Evolutionary conservation across 2,888 invertebrate species (phyloP), one percentile per base, ranked within the genome.

Genomic region (Ophonus ardosiacus): DNA sequence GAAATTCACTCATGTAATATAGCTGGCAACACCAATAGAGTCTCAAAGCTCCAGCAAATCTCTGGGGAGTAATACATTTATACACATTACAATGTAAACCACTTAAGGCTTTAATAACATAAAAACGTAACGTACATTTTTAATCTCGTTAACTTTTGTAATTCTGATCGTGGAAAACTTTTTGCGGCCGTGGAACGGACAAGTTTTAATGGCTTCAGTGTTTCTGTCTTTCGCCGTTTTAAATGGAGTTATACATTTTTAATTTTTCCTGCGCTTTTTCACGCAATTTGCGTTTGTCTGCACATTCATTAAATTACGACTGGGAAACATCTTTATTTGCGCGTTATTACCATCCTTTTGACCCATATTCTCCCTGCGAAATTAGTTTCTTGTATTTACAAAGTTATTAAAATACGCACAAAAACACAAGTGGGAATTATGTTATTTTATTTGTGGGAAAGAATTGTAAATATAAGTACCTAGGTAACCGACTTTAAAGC

Each of bases 241-340:
- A 80, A 80, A 80, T 80, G 79, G 79, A 80, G 59, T 80, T 80
- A 80, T 80, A 59, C 79, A 80, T 80, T 59, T 79, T 80, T 80
- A 80, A 80, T 80, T 61, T 80, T n/a, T 59, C 79, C 51, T 74
- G 51, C 18, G 74, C 74, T 74, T 74, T 65, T 74, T 51, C 74
- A 51, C 74, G 43, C 24, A 51, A 17, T 51, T 15, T 51, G 51
- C 74, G 21, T 51, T 18, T 74, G 74, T 68, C 15, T 74, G 74
- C 74, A 43, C 74, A 74, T 74, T 74, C 74, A 74, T 74, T 74
- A 74, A 74, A 74, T 74, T 74, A 74, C 43, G 43, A 15, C 74
- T 18, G 51, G 43, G 74, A 74, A 74, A 74, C 18, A 21, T 51
- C 51, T 74, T 74, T 74, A 74, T 74, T 74, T 51, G 43, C 38